These are phyloP conservation scores for Oncorhynchus clarkii DNA, from an alignment of 2,113 vertebrate genomes.

Conservation along the genomic window DNA sequence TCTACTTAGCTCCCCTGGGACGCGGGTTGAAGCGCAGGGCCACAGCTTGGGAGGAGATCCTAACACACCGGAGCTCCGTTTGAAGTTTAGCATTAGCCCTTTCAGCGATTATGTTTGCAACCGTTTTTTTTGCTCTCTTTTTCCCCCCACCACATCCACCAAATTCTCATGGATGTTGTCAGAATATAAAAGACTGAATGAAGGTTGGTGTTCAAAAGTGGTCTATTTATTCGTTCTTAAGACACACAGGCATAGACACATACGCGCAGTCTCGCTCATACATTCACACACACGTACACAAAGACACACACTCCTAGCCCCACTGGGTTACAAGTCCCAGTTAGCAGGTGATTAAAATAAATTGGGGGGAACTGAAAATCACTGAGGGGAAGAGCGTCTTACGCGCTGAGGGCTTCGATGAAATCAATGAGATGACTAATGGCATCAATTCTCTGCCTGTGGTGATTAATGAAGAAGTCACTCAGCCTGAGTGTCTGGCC, in stretches of 20 bases:
- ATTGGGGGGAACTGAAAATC: conserved; percentile 72
- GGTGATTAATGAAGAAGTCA: conserved; percentile 73
- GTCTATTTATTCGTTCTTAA: no score
- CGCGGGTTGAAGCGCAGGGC: conserved; percentile 7
- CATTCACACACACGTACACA: neutral
- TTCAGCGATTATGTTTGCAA: conserved; percentile 22
- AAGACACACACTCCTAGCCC: conserved; percentile 17
- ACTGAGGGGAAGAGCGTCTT: conserved; percentile 63
- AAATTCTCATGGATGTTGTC: conserved; percentile 28
- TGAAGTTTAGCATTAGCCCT: conserved; percentile 62
- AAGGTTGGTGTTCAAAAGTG: neutral
- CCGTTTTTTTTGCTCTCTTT: conserved; percentile 1
- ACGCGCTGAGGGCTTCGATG: conserved; percentile 52
- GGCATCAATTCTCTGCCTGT: conserved; percentile 66
- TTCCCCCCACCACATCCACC: conserved; percentile 25
- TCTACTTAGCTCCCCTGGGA: conserved; percentile 37
- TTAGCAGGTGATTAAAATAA: conserved; percentile 72
- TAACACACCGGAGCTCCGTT: conserved; percentile 35
- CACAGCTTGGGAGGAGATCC: conserved; percentile 34
- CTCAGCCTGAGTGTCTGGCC: conserved; percentile 57
- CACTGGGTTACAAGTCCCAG: conserved; percentile 51
- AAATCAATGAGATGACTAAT: conserved; percentile 80
- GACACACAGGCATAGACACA: conserved; percentile 19
- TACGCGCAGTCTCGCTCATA: neutral
- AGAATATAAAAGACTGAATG: neutral